Conservation (phyloP, 2,797 vertebrate species). For the Falco peregrinus region DNA sequence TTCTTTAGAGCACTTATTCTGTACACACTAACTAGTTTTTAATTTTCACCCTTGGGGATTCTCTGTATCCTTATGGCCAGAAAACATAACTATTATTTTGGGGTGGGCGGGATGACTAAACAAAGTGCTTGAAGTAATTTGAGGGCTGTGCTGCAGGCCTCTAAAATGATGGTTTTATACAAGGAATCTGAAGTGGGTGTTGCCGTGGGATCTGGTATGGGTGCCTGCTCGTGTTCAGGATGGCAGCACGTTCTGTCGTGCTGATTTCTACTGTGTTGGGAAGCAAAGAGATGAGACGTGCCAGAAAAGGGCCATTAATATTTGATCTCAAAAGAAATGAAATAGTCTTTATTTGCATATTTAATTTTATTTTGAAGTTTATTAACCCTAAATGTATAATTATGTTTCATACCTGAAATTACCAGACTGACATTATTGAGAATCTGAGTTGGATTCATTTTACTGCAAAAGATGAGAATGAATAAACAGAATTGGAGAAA, state of each 20-base stretch:
- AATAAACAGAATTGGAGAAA: neutral
- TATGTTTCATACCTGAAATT: neutral
- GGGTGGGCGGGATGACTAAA: neutral
- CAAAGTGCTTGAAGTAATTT: neutral
- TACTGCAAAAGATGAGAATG: neutral
- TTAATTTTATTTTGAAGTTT: neutral
- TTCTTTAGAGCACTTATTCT: neutral
- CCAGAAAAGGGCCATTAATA: neutral
- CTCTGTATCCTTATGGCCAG: neutral
- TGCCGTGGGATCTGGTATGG: neutral
- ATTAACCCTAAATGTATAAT: neutral
- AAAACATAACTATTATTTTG: neutral
- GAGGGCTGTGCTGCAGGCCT: neutral
- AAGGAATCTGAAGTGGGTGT: neutral
- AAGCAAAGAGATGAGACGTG: neutral
- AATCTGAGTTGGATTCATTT: neutral
- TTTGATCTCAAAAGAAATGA: neutral
- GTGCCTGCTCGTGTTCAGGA: neutral
- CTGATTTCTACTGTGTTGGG: neutral
- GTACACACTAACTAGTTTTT: neutral
- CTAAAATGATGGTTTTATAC: neutral
- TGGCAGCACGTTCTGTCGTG: neutral
- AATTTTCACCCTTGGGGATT: neutral
- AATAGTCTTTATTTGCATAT: neutral
- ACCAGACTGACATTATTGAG: neutral